phyloP scores from a whole-genome alignment of 2,113 vertebrate genomes.

The Brachirus orientalis region DNA sequence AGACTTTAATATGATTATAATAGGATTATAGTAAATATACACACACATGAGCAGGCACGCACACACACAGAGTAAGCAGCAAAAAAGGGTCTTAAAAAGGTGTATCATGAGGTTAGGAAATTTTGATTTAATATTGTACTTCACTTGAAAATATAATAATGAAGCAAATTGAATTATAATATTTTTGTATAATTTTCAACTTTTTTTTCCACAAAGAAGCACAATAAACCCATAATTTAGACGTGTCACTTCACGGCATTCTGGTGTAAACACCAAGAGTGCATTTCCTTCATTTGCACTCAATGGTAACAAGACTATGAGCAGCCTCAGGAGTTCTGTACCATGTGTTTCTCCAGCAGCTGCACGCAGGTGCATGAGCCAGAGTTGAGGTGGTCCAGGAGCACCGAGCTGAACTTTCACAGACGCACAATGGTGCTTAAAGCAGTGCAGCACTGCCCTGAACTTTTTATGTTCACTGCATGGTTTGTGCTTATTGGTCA shows the following conservation, averaged over 20 bases:
- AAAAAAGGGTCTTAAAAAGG: neutral
- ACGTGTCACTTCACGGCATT: neutral
- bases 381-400: conserved; percentile 36
- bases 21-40: neutral
- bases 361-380: conserved; percentile 48
- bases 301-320: conserved; percentile 4
- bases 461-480: conserved; percentile 31
- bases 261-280: neutral
- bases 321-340: conserved; percentile 22
- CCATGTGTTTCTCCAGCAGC: conserved; percentile 53
- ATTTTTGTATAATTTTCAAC: no score
- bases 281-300: conserved; percentile 7
- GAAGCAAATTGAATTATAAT: neutral
- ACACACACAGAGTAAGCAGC: conserved; percentile 1
- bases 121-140: no score
- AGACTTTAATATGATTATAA: neutral
- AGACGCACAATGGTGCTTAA: conserved; percentile 42
- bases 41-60: conserved; percentile 8
- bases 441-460: conserved; percentile 38
- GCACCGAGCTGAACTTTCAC: conserved; percentile 53
- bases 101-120: neutral
- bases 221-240: neutral
- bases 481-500: conserved; percentile 43
- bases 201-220: neutral
- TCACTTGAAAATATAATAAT: neutral